These are phyloP conservation scores for Bradypodion ventrale DNA, from an alignment of 2,797 vertebrate species.

Conservation along the genomic window DNA sequence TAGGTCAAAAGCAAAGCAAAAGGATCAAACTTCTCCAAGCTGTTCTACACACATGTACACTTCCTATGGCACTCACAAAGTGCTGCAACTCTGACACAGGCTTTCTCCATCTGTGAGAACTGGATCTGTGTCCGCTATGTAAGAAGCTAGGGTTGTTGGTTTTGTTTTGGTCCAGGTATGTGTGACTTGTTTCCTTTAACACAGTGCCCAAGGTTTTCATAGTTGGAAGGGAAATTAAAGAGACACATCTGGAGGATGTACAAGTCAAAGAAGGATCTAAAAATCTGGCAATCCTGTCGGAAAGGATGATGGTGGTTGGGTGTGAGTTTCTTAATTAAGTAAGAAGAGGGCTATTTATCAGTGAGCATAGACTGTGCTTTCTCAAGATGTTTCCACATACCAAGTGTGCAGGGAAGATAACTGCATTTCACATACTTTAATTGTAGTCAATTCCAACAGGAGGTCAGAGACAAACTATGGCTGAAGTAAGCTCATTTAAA, in stretches of 20 bases:
- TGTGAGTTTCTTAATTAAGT: conserved; percentile 4
- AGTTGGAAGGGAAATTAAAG: conserved; percentile 54
- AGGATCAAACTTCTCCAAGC: not conserved
- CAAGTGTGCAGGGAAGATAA: conserved; percentile 52
- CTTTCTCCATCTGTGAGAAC: not conserved
- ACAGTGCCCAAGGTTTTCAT: conserved; percentile 9
- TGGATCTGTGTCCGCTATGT: not conserved
- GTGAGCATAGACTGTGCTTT: conserved; percentile 63
- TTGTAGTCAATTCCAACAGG: not conserved
- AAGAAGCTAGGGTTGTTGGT: not conserved
- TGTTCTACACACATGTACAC: not conserved
- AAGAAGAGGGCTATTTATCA: conserved; percentile 50
- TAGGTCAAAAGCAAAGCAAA: not conserved
- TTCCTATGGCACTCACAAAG: not conserved
- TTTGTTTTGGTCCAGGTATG: not conserved
- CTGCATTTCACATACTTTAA: conserved; percentile 28
- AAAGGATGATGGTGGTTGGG: conserved; percentile 54
- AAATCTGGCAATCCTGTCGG: conserved; percentile 68
- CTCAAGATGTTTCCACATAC: conserved; percentile 66
- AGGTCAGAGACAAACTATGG: not conserved
- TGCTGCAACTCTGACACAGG: not conserved
- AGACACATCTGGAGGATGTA: conserved; percentile 74
- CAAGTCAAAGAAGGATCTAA: conserved; percentile 52
- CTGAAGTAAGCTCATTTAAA: no score
- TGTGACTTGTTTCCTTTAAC: conserved; percentile 16